Base-by-base conservation (phyloP, 2,888 invertebrate species). In the Pollenia angustigena region DNA sequence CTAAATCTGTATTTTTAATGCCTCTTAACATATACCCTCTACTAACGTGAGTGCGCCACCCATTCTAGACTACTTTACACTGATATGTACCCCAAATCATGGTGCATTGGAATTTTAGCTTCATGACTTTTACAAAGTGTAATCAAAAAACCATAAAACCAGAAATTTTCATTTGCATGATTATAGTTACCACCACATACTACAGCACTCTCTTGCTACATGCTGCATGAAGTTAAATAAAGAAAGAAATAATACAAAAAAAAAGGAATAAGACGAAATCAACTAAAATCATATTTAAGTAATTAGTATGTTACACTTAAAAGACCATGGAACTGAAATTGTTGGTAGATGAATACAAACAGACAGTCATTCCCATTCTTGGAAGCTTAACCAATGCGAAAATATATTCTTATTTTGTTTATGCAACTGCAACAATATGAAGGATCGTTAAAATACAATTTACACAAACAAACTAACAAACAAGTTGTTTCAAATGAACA, bases 81-180 rank as follows among this genome's bases (percentile, higher is more conserved):
- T 18, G 0, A 46, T 42, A 32, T n/a, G 32, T 69, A 23, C 18
- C 46, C 76, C 40, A 76, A 76, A 66, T 66, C 54, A 42, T 60
- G 14, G n/a, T 16, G 44, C 42, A 79, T 54, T 72, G 50, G 23
- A 78, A 83, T 83, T 42, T 64, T 48, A 46, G 56, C 62, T 84
- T 40, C 68, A 74, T 76, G 44, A 46, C 58, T 80, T 56, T 62
- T 74, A 54, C 40, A 78, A 60, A 81, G 74, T 76, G 81, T 81
- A 87, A 87, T 87, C 87, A 87, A 87, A 84, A 81, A 87, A 76
- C 76, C 76, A 87, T 87, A 85, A 87, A 85, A 85, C 82, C 85
- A 85, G 76, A 87, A 76, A 85, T 72, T 66, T 87, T 71, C 82
- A 85, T 85, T 85, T 85, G 76, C 87, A 85, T 87, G 81, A 85